Conservation (phyloP, 1,140 invertebrate genomes). For the Scaptodrosophila lebanonensis region DNA sequence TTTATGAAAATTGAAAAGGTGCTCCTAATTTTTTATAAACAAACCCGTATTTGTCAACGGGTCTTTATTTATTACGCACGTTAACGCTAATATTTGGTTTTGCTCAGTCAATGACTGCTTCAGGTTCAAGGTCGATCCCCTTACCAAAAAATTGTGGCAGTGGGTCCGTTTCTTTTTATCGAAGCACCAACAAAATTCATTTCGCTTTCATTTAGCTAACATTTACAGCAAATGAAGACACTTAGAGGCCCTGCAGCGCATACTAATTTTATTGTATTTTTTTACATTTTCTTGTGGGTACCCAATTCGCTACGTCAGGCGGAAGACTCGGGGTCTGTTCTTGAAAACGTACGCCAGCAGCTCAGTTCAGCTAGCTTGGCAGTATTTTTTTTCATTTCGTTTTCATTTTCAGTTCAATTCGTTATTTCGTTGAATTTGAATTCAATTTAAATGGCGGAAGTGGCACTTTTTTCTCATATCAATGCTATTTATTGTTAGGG, state of each 20-base stretch:
- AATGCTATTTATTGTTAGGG: constrained; percentile 16
- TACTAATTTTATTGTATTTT: constrained; percentile 45
- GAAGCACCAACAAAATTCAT: constrained; percentile 26
- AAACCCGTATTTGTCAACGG: no score
- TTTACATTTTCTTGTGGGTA: neutral
- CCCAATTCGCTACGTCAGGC: constrained; percentile 21
- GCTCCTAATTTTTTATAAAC: no score
- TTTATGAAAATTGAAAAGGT: no score
- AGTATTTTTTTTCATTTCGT: constrained; percentile 11
- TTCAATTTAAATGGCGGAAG: constrained; percentile 67
- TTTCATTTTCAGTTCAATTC: constrained; percentile 8
- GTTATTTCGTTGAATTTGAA: constrained; percentile 19
- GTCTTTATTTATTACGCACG: neutral
- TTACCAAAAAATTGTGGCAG: constrained; percentile 14
- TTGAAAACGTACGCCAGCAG: constrained; percentile 57
- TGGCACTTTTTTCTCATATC: constrained; percentile 23
- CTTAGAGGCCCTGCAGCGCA: constrained; percentile 41
- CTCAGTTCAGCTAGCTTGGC: no score
- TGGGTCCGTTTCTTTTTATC: constrained; percentile 22
- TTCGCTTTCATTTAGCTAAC: constrained; percentile 60
- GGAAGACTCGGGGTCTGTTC: constrained; percentile 49
- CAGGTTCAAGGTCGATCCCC: constrained; percentile 73
- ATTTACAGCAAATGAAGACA: constrained; percentile 29
- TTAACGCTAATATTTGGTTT: neutral
- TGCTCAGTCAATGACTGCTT: constrained; percentile 53